These are phyloP conservation scores for Caenorhabditis macrosperma DNA, from an alignment of 2,888 invertebrate species.

Conservation along the genomic window DNA sequence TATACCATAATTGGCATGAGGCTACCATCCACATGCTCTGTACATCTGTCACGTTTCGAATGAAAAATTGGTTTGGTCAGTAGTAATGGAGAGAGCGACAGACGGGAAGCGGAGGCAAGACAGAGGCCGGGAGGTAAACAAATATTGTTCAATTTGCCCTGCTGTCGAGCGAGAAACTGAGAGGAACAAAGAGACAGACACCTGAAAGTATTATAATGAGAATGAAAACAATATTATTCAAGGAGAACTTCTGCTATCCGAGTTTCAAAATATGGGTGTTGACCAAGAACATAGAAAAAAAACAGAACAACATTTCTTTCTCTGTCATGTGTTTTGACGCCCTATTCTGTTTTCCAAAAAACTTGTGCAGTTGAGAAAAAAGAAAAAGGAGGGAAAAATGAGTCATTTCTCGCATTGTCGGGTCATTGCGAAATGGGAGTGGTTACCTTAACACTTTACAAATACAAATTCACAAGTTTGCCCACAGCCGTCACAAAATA, in stretches of 20 bases:
- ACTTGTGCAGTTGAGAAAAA: too few relatives aligned
- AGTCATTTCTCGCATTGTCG: too few relatives aligned
- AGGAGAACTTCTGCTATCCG: too few relatives aligned
- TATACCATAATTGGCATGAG: background rate
- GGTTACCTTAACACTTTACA: background rate
- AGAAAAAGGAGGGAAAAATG: background rate
- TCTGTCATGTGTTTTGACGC: too few relatives aligned
- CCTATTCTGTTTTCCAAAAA: too few relatives aligned
- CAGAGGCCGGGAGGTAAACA: constrained; percentile 5
- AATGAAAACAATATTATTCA: too few relatives aligned
- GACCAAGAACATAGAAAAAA: too few relatives aligned
- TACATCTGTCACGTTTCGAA: background rate
- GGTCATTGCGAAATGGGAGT: background rate
- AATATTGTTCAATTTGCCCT: background rate
- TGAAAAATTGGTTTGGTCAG: background rate
- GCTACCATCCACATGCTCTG: background rate
- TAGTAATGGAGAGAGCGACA: background rate
- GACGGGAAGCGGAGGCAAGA: background rate
- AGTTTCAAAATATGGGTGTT: too few relatives aligned
- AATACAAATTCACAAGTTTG: background rate
- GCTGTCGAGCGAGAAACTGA: background rate
- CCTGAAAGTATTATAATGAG: too few relatives aligned
- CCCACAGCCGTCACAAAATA: background rate
- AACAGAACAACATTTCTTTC: too few relatives aligned
- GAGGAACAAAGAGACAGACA: background rate